phyloP scores from a whole-genome alignment of 2,797 vertebrate species.

The Coccyzus lansbergi region DNA sequence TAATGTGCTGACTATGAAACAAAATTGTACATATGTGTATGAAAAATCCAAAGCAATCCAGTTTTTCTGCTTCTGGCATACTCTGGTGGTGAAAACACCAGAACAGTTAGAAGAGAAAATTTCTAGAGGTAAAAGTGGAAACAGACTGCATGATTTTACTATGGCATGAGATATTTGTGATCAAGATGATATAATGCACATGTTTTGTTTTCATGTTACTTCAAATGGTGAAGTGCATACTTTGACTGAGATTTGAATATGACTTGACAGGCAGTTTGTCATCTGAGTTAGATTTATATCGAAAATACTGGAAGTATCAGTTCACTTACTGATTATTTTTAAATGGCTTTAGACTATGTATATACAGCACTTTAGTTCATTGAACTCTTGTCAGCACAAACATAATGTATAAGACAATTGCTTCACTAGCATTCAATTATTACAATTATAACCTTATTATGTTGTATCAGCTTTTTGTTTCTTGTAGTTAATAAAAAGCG shows the following conservation, averaged over 20 bases:
- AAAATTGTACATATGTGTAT: background rate
- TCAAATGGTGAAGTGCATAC: background rate
- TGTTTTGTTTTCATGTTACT: background rate
- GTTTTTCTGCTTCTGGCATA: background rate
- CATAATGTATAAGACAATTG: constrained; percentile 8
- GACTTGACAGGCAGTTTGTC: background rate
- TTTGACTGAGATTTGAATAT: background rate
- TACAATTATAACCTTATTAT: constrained; percentile 44
- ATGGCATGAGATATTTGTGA: background rate
- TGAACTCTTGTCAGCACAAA: constrained; percentile 40
- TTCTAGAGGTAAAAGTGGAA: background rate
- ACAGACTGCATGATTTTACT: background rate
- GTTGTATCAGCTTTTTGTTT: constrained; percentile 25
- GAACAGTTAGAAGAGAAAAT: background rate
- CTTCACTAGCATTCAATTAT: constrained; percentile 34
- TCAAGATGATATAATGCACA: background rate
- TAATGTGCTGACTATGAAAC: background rate
- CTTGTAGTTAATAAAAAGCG: constrained; percentile 25
- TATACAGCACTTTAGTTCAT: constrained; percentile 24
- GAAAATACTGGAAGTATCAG: constrained; percentile 11
- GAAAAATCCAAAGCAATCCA: background rate
- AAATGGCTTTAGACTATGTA: background rate
- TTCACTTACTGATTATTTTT: constrained; percentile 14
- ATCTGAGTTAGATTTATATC: background rate
- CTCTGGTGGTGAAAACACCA: background rate